Conservation (phyloP, 1,140 invertebrate species). For the Potamilus streckersoni region DNA sequence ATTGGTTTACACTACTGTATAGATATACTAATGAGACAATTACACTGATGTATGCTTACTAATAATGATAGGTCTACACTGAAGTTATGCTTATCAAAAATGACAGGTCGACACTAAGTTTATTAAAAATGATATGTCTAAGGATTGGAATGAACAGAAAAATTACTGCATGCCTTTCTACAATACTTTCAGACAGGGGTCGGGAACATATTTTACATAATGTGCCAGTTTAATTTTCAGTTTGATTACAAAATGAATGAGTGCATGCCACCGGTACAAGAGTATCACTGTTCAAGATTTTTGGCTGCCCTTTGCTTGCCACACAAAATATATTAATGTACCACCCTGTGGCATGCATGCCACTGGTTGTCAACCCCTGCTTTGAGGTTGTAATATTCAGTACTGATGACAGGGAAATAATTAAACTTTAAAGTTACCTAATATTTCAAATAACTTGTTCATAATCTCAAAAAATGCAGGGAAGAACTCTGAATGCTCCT, state of each 20-base stretch:
- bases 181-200: too few species aligned
- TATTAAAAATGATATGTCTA: neutral
- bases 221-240: neutral
- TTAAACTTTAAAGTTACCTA: constrained; percentile 50
- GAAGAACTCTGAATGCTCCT: constrained; percentile 63
- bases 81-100: too few species aligned
- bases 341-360: too few species aligned
- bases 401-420: neutral
- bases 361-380: neutral
- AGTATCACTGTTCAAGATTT: too few species aligned
- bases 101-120: too few species aligned
- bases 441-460: constrained; percentile 60
- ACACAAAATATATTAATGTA: too few species aligned
- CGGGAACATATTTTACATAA: neutral
- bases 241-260: neutral
- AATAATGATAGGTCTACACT: too few species aligned
- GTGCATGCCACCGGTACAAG: too few species aligned
- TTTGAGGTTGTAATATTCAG: neutral
- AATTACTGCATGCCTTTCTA: neutral
- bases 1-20: too few species aligned
- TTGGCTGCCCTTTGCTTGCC: too few species aligned
- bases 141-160: neutral
- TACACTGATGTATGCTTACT: too few species aligned
- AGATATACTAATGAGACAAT: too few species aligned
- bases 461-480: constrained; percentile 62